phyloP scores from a whole-genome alignment of 2,888 invertebrate species.

The Drosophila peninsularis region DNA sequence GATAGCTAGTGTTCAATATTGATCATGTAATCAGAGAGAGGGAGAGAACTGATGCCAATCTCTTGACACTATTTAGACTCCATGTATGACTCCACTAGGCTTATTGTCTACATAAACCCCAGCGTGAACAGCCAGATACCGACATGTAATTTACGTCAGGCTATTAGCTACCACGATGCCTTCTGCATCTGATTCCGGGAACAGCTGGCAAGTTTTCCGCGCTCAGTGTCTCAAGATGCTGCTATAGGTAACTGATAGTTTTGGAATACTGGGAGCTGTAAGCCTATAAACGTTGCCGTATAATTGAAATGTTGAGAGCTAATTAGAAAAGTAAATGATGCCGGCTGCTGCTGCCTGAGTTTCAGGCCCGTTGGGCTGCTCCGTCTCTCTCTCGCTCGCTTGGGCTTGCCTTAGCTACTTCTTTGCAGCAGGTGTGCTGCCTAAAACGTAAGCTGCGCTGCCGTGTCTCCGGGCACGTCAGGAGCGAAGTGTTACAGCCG shows the following conservation, averaged over 20 bases:
- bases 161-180: too few species aligned
- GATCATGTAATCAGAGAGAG: too few species aligned
- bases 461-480: constrained; percentile 19
- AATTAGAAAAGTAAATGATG: constrained; percentile 65
- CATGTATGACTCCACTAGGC: too few species aligned
- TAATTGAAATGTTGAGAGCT: constrained; percentile 20
- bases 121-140: too few species aligned
- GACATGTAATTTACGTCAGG: too few species aligned
- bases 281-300: background rate
- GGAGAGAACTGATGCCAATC: too few species aligned
- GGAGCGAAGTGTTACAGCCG: constrained; percentile 41
- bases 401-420: background rate
- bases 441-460: constrained; percentile 32
- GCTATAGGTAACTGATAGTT: background rate
- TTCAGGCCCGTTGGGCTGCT: constrained; percentile 3
- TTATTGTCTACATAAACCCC: too few species aligned
- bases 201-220: too few species aligned
- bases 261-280: background rate
- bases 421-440: constrained; percentile 19
- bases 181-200: too few species aligned
- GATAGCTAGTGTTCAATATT: too few species aligned
- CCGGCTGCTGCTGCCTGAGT: constrained; percentile 30
- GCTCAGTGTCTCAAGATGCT: background rate
- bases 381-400: background rate
- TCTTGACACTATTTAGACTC: too few species aligned